Evolutionary conservation across 2,888 invertebrate species (phyloP), one percentile per base, ranked within the genome.

Genomic region (Venusia cambrica): DNA sequence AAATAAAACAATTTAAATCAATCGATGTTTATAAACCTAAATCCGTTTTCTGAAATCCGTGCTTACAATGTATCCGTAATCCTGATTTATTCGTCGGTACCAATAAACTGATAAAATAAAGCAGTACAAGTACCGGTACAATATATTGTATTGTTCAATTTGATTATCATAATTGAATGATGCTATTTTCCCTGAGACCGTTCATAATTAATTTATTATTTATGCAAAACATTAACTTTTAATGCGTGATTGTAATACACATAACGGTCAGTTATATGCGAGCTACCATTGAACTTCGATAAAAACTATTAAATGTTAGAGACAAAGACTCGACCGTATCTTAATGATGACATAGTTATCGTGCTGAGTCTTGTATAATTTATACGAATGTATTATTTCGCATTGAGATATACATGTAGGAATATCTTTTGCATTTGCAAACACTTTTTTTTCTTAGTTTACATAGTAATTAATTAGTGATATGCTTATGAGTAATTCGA

Each of bases 141-240:
- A 44, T 48, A 55, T 58, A 61, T n/a, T n/a, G n/a, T 57, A 64
- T 57, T 48, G 31, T 25, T 19, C 10, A 10, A 26, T 9, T 14
- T 34, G 40, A 48, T 54, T 58, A 51, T 57, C 31, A 45, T 47
- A 54, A 61, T 51, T 56, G 53, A 60, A 58, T 59, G 53, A 54
- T 57, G 43, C 51, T 61, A 58, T 66, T 66, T 58, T 46, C 45
- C 48, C 35, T 36, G 40, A 47, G 43, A 44, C 46, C 29, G 18
- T 39, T 43, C 48, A 51, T 56, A 53, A 53, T 52, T 55, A 51
- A 57, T 55, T 42, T 56, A 54, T 70, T 62, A 69, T 72, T 71
- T 65, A 72, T 70, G 44, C 38, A 50, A 51, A 51, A 57, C 50
- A 63, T 67, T 58, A 62, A 45, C 48, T 61, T 68, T 72, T 66